Percentiles rank a stretch among this genome's conserved stretches.
Evolutionary conservation across 2,888 invertebrate species (phyloP).

Genomic region (Kuschelorhynchus macadamiae): DNA sequence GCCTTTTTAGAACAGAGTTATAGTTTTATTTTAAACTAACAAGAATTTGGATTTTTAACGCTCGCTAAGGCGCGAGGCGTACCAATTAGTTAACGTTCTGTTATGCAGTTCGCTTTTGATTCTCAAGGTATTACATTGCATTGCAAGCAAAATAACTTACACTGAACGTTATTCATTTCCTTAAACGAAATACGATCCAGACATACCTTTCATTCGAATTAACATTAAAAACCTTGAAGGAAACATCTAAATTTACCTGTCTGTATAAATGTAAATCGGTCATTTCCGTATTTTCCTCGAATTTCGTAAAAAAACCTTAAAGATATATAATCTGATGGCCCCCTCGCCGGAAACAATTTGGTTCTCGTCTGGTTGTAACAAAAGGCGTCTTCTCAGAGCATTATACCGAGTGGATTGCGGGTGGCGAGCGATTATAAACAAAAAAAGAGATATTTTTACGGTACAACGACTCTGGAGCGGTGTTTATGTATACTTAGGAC

Average conservation of each 20-base stretch:
- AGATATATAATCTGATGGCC: slow-evolving; percentile 47
- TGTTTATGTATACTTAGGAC: slow-evolving; percentile 48
- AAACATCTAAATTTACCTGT: slow-evolving; percentile 23
- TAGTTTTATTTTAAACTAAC: too few species aligned
- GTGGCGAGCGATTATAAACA: slow-evolving; percentile 49
- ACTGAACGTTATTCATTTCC: too few species aligned
- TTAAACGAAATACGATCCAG: too few species aligned
- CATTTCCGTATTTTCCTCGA: slow-evolving; percentile 42
- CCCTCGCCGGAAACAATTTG: slow-evolving; percentile 47
- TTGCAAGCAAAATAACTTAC: too few species aligned
- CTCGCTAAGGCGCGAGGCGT: too few species aligned
- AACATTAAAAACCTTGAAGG: slow-evolving; percentile 28
- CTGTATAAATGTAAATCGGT: slow-evolving; percentile 39
- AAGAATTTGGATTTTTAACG: too few species aligned
- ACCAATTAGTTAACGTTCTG: too few species aligned
- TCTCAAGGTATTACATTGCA: too few species aligned
- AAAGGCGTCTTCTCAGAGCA: slow-evolving; percentile 48
- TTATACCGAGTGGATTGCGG: slow-evolving; percentile 49
- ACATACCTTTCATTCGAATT: slow-evolving; percentile 5
- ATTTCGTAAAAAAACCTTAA: slow-evolving; percentile 32
- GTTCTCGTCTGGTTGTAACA: slow-evolving; percentile 49
- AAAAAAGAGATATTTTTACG: slow-evolving; percentile 49
- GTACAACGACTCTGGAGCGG: slow-evolving; percentile 38
- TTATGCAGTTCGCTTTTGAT: too few species aligned
- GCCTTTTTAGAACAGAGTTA: too few species aligned